Evolutionary conservation across 2,888 invertebrate species (phyloP).

Genomic region (Ochropacha duplaris): DNA sequence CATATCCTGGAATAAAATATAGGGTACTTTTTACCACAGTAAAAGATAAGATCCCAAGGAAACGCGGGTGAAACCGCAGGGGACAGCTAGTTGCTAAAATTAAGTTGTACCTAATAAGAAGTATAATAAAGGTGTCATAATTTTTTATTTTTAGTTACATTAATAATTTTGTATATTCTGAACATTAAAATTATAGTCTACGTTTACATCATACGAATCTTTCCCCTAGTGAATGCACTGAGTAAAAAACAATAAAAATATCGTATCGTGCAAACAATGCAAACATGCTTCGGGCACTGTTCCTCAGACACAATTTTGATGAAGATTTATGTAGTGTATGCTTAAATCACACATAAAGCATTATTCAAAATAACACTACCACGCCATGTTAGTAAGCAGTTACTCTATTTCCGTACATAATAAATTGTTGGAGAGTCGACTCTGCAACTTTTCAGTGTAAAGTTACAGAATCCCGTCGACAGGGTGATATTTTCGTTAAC

Average conservation of each 20-base stretch:
- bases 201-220: too few species aligned
- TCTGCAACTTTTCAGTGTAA: slow-evolving; percentile 71
- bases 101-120: too few species aligned
- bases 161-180: too few species aligned
- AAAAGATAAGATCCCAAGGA: too few species aligned
- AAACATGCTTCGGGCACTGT: slow-evolving; percentile 33
- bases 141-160: too few species aligned
- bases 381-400: slow-evolving; percentile 23
- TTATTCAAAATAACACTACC: slow-evolving; percentile 55
- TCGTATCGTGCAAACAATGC: slow-evolving; percentile 26
- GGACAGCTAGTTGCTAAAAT: too few species aligned
- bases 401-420: slow-evolving; percentile 60
- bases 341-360: slow-evolving; percentile 58
- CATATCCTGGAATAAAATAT: too few species aligned
- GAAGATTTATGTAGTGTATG: slow-evolving; percentile 64
- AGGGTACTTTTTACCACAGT: too few species aligned
- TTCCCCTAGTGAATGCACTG: background rate
- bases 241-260: slow-evolving; percentile 10
- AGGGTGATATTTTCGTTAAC: slow-evolving; percentile 63
- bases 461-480: slow-evolving; percentile 64
- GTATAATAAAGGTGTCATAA: too few species aligned
- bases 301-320: slow-evolving; percentile 52
- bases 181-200: too few species aligned
- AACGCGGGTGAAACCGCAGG: too few species aligned
- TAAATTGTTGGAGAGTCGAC: slow-evolving; percentile 54